These are phyloP conservation scores for Pocillopora grandis DNA, from an alignment of 92 coral and sea anemone genomes.

Conservation along the genomic window DNA sequence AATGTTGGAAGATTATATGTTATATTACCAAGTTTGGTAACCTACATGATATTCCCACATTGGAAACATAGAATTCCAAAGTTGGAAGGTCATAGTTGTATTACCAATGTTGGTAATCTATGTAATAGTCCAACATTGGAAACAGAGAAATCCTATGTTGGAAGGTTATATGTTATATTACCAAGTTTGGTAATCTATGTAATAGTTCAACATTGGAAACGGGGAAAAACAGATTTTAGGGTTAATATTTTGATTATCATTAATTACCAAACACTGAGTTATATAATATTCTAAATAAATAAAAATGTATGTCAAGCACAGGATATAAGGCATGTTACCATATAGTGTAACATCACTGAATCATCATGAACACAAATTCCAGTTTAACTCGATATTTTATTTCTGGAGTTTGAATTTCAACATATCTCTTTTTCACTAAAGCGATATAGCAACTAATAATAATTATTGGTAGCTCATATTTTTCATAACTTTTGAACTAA, in stretches of 20 bases:
- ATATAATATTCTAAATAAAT: too few relatives aligned
- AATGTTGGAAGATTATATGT: background rate
- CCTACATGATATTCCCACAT: too few relatives aligned
- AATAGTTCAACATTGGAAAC: background rate
- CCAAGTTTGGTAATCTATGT: background rate
- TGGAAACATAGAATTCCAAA: background rate
- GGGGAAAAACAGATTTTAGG: background rate
- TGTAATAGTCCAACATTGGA: background rate
- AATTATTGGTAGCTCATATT: slow-evolving; percentile 3
- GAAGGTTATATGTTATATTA: background rate
- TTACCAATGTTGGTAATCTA: background rate
- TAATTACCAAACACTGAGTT: too few relatives aligned
- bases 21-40: background rate
- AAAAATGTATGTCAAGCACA: too few relatives aligned
- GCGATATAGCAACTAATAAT: slow-evolving; percentile 5
- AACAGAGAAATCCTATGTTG: background rate
- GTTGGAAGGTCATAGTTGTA: background rate
- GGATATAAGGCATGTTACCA: background rate
- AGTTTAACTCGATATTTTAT: too few relatives aligned
- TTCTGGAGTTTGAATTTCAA: slow-evolving; percentile 11
- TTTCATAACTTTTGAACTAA: background rate
- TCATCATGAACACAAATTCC: too few relatives aligned
- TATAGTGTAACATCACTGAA: too few relatives aligned
- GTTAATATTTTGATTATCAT: too few relatives aligned
- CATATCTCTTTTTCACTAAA: slow-evolving; percentile 26